A percentile compares a stretch with the other conserved stretches of the same genome.
phyloP scores from a whole-genome alignment of 2,888 invertebrate species.

The Mongoloraphidia duomilia region DNA sequence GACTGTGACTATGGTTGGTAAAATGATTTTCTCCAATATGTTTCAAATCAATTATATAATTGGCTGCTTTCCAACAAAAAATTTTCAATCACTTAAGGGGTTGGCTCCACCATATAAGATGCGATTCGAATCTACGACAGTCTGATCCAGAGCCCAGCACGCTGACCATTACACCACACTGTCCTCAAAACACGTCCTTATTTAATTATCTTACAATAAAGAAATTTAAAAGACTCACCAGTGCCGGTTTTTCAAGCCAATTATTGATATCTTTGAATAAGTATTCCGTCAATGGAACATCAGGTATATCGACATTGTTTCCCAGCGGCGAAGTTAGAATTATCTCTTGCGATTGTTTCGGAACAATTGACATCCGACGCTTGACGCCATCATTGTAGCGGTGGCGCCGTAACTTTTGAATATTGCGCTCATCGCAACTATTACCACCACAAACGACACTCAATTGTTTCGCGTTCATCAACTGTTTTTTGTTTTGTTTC shows the following conservation, averaged over 20 bases:
- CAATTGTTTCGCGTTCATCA: not conserved
- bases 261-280: constrained; percentile 40
- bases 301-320: constrained; percentile 34
- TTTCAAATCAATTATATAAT: too few species aligned
- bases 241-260: constrained; percentile 43
- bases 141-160: too few species aligned
- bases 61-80: too few species aligned
- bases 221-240: constrained; percentile 41
- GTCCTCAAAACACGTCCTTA: too few species aligned
- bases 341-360: constrained; percentile 22
- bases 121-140: too few species aligned
- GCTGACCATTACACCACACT: not conserved
- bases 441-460: not conserved
- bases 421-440: constrained; percentile 1
- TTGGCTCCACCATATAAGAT: too few species aligned
- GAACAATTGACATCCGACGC: constrained; percentile 27
- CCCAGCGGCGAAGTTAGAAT: constrained; percentile 36
- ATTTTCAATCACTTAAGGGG: too few species aligned
- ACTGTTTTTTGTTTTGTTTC: too few species aligned
- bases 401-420: constrained; percentile 21
- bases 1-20: too few species aligned
- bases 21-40: too few species aligned
- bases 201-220: too few species aligned
- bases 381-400: constrained; percentile 23
- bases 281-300: constrained; percentile 41